These are phyloP conservation scores for Odontesthes bonariensis DNA, from an alignment of 2,113 vertebrate genomes.

Conservation along the genomic window DNA sequence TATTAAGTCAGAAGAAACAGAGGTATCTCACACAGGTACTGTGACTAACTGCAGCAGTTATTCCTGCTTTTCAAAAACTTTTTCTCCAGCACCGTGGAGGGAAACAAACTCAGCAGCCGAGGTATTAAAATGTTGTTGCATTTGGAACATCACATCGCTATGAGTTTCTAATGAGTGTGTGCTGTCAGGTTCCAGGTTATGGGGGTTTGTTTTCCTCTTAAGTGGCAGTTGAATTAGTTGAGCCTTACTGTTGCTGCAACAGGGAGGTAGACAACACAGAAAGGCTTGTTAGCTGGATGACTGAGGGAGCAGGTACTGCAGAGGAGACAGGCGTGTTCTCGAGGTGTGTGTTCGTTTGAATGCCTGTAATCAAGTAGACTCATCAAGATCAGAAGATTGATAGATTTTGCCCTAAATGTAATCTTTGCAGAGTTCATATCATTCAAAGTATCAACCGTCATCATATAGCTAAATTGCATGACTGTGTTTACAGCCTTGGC, in stretches of 20 bases:
- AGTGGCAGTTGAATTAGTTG: slow-evolving; percentile 12
- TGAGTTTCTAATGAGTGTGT: slow-evolving; percentile 9
- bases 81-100: not conserved
- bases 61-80: not conserved
- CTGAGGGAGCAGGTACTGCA: slow-evolving; percentile 32
- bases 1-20: slow-evolving; percentile 36
- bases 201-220: slow-evolving; percentile 40
- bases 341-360: slow-evolving; percentile 10
- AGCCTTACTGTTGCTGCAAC: slow-evolving; percentile 29
- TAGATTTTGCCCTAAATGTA: slow-evolving; percentile 40
- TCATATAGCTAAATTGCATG: slow-evolving; percentile 35
- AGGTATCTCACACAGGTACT: slow-evolving; percentile 13
- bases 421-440: slow-evolving; percentile 46
- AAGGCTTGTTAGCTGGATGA: slow-evolving; percentile 33
- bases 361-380: slow-evolving; percentile 55
- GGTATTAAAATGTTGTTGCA: not conserved
- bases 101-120: not conserved
- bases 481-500: slow-evolving; percentile 22
- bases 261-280: slow-evolving; percentile 29
- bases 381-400: slow-evolving; percentile 34
- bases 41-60: not conserved
- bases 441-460: slow-evolving; percentile 53
- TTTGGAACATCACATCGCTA: slow-evolving; percentile 14
- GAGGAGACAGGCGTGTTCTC: slow-evolving; percentile 41
- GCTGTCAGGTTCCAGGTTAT: slow-evolving; percentile 28